phyloP scores from a whole-genome alignment of 1,140 invertebrate genomes.

The Papilio xuthus region DNA sequence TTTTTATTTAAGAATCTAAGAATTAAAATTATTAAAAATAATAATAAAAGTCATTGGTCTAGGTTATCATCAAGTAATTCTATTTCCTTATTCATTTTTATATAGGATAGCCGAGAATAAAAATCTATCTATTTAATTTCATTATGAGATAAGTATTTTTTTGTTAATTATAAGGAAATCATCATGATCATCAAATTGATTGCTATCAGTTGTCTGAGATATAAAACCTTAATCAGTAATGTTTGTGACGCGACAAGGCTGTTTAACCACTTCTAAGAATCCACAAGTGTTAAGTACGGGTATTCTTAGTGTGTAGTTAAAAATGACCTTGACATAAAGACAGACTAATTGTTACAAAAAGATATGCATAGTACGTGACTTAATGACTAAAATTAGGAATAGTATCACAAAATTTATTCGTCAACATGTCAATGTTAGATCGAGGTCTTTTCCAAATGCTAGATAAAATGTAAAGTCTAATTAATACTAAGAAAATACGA shows the following conservation, averaged over 20 bases:
- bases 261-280: background rate
- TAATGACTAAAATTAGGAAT: background rate
- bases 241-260: background rate
- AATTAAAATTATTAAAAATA: no score
- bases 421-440: slow-evolving; percentile 5
- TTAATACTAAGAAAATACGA: background rate
- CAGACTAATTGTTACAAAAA: background rate
- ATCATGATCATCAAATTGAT: no score
- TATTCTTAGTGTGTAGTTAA: background rate
- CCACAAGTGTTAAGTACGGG: background rate
- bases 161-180: no score
- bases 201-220: background rate
- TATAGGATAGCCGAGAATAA: no score
- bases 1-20: no score
- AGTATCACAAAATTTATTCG: background rate
- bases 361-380: background rate
- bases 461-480: background rate
- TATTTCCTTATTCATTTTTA: no score
- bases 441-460: background rate
- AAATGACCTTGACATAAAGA: slow-evolving; percentile 22
- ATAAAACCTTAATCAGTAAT: background rate
- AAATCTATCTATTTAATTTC: background rate
- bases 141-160: no score
- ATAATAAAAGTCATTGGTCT: no score
- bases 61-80: no score